Percentiles rank a stretch among this genome's conserved stretches.
phyloP scores from a whole-genome alignment of 2,888 invertebrate species.

The Lumbricus terrestris region DNA sequence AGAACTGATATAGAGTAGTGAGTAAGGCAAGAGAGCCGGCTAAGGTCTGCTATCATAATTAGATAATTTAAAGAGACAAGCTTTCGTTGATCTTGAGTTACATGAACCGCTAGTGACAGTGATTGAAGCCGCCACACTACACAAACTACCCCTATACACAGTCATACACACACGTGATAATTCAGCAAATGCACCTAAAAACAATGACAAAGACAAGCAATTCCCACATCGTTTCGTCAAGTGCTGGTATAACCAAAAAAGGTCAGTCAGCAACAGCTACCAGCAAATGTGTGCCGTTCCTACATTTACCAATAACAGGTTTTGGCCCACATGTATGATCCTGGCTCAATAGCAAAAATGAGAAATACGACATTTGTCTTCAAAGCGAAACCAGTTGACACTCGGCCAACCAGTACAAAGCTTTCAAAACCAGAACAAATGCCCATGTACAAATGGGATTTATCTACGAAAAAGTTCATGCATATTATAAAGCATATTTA shows the following conservation, averaged over 20 bases:
- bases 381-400: neutral
- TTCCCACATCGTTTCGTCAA: neutral
- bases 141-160: too few species aligned
- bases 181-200: neutral
- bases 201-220: neutral
- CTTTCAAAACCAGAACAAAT: neutral
- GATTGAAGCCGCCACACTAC: neutral
- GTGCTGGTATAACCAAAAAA: neutral
- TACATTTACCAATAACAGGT: neutral
- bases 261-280: neutral
- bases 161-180: neutral
- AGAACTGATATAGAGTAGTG: too few species aligned
- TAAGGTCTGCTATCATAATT: too few species aligned
- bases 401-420: neutral
- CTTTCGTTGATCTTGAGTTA: neutral
- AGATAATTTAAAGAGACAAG: neutral
- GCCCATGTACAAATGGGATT: neutral
- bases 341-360: neutral
- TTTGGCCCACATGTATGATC: neutral
- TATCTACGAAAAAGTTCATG: neutral
- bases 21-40: too few species aligned
- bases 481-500: neutral
- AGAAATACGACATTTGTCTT: neutral
- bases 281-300: neutral
- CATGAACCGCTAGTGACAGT: neutral